Base-by-base conservation (phyloP, 2,888 invertebrate species). In the Cosmia trapezina region DNA sequence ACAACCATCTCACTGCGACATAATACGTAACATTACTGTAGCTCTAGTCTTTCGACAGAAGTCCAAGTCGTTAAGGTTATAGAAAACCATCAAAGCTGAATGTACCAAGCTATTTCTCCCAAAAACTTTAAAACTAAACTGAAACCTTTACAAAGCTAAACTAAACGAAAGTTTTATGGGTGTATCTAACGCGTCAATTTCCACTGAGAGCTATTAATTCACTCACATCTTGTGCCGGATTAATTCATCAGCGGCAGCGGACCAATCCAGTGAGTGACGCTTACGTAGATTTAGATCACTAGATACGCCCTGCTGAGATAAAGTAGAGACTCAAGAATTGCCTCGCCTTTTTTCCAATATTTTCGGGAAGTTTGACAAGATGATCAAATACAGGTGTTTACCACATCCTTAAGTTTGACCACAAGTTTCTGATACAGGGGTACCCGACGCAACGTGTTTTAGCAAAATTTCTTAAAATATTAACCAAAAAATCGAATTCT, bases 171-270 rank as follows among this genome's bases (percentile, higher is more conserved):
- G 51, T 45, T 56, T 33, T 9, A 59, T 22, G 28, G 33, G 41
- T 41, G 56, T 63, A 19, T 56, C 69, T 54, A 51, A n/a, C 45
- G 62, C 56, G 67, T 59, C 72, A 63, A 54, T 73, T 61, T 47
- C 59, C 53, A 71, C 80, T 69, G 80, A 70, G 76, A 82, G 82
- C 87, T 80, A 87, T 88, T 87, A 88, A 88, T 89, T 88, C 85
- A 72, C 83, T 82, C 86, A 84, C 85, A 85, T 82, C 87, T 86
- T 81, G 76, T 69, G 62, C 62, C n/a, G 83, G 86, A 87, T 89
- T 88, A 89, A 87, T 89, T 86, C 86, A 85, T 89, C 89, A 88
- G 85, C 62, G 57, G 69, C 89, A 88, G 85, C 63, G 60, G 69
- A 70, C 72, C 88, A 88, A 89, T 89, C 85, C 84, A 70, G 78